Conservation (phyloP, 2,797 vertebrate genomes). For the Betta splendens region DNA sequence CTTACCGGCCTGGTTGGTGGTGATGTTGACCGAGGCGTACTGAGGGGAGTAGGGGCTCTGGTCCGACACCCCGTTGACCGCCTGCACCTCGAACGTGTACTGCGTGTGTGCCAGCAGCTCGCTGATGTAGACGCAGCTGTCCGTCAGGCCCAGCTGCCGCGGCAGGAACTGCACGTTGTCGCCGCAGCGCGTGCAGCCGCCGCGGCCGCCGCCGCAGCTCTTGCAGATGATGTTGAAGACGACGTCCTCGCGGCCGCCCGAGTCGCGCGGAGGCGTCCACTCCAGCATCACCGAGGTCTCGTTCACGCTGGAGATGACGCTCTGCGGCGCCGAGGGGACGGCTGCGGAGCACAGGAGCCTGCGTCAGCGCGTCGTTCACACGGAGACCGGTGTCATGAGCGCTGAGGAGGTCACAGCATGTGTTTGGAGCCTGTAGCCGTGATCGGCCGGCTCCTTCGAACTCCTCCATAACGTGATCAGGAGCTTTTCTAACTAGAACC, state of each 20-base stretch:
- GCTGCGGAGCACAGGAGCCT: slow-evolving; percentile 74
- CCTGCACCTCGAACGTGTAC: slow-evolving; percentile 98
- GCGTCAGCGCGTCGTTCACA: no score
- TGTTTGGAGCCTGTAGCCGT: no score
- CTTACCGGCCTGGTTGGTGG: slow-evolving; percentile 98
- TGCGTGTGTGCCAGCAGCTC: slow-evolving; percentile 96
- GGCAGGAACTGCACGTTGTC: slow-evolving; percentile 96
- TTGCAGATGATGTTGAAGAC: slow-evolving; percentile 99
- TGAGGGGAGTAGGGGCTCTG: slow-evolving; percentile 96
- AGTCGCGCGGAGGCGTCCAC: slow-evolving; percentile 88
- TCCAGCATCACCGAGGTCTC: slow-evolving; percentile 97
- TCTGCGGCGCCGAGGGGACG: slow-evolving; percentile 90
- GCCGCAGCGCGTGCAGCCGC: slow-evolving; percentile 93
- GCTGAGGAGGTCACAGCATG: no score
- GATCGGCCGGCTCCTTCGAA: no score
- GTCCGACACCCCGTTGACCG: slow-evolving; percentile 95
- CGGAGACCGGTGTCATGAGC: no score
- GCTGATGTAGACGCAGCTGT: slow-evolving; percentile 91
- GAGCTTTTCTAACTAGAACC: no score
- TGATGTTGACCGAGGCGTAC: slow-evolving; percentile 94
- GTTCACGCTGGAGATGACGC: slow-evolving; percentile 95
- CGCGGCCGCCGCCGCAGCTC: slow-evolving; percentile 90
- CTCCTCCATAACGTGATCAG: no score
- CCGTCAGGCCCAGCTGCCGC: slow-evolving; percentile 92
- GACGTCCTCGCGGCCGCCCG: slow-evolving; percentile 91